Percentiles rank a stretch among this genome's conserved stretches.
Conservation (phyloP, 1,140 invertebrate genomes). For the Coelopa frigida region DNA sequence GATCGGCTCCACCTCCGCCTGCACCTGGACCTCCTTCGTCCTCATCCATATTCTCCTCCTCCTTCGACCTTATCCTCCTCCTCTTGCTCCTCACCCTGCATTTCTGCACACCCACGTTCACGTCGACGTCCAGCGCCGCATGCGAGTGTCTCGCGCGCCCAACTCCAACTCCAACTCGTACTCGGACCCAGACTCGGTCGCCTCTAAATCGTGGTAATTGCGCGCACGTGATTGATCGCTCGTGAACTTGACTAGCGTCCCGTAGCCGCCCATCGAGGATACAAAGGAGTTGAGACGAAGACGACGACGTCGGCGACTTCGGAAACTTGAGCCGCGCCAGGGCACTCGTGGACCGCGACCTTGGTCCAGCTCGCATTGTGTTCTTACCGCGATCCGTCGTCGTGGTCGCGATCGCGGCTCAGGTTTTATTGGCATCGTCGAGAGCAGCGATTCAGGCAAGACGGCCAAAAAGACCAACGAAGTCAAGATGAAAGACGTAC, state of each 20-base stretch:
- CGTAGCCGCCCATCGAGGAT: not conserved
- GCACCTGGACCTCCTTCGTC: no score
- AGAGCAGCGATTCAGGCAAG: no score
- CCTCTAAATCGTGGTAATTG: slow-evolving; percentile 18
- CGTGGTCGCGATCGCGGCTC: no score
- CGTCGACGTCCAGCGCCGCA: not conserved
- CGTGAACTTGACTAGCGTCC: slow-evolving; percentile 4
- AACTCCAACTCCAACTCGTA: not conserved
- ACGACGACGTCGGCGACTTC: not conserved
- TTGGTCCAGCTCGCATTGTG: no score
- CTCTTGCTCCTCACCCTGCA: not conserved
- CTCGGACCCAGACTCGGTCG: not conserved
- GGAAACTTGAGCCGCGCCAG: slow-evolving; percentile 7
- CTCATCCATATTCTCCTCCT: no score
- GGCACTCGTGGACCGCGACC: slow-evolving; percentile 1
- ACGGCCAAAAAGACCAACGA: no score
- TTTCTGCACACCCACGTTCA: slow-evolving; percentile 4
- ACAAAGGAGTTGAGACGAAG: not conserved
- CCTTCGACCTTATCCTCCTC: not conserved
- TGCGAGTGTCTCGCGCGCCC: not conserved
- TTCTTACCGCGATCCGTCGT: no score
- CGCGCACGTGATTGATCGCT: slow-evolving; percentile 17
- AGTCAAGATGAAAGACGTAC: no score
- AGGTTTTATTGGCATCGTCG: no score
- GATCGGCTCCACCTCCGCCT: no score